phyloP scores from a whole-genome alignment of 2,888 invertebrate species.

The Drosophila stalkeri region DNA sequence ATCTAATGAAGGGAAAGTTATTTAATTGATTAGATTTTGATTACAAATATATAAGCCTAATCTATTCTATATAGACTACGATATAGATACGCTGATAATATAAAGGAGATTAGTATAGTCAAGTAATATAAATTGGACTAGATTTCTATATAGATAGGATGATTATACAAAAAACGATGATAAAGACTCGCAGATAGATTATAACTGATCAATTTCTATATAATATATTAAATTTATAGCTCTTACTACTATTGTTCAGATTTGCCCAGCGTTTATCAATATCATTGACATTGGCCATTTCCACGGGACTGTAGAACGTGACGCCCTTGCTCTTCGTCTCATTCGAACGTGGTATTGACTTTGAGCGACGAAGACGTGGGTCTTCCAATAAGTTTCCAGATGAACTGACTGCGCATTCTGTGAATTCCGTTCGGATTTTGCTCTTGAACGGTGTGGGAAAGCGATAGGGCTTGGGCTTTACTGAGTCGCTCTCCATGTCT shows the following conservation, averaged over 20 bases:
- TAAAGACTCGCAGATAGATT: too few species aligned
- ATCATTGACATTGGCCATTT: conserved; percentile 56
- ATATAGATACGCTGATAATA: neutral
- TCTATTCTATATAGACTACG: too few species aligned
- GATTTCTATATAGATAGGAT: too few species aligned
- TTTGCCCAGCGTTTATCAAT: conserved; percentile 59
- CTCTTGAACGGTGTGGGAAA: conserved; percentile 71
- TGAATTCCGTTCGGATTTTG: conserved; percentile 23
- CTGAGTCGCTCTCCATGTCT: neutral
- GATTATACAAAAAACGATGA: too few species aligned
- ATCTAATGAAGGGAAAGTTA: conserved; percentile 54
- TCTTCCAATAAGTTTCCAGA: conserved; percentile 3
- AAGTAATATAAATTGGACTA: too few species aligned
- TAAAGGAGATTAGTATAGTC: too few species aligned
- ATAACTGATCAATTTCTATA: too few species aligned
- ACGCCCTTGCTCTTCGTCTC: conserved; percentile 55
- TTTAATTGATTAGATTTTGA: neutral
- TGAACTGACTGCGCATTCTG: conserved; percentile 13
- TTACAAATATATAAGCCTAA: too few species aligned
- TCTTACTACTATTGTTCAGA: conserved; percentile 4
- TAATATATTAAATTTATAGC: neutral
- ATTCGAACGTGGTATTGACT: conserved; percentile 56
- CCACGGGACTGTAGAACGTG: conserved; percentile 77
- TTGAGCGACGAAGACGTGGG: conserved; percentile 62
- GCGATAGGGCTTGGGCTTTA: conserved; percentile 34